Conservation (phyloP, 35 echinoderm and acorn worm species). For the Eucidaris tribuloides region DNA sequence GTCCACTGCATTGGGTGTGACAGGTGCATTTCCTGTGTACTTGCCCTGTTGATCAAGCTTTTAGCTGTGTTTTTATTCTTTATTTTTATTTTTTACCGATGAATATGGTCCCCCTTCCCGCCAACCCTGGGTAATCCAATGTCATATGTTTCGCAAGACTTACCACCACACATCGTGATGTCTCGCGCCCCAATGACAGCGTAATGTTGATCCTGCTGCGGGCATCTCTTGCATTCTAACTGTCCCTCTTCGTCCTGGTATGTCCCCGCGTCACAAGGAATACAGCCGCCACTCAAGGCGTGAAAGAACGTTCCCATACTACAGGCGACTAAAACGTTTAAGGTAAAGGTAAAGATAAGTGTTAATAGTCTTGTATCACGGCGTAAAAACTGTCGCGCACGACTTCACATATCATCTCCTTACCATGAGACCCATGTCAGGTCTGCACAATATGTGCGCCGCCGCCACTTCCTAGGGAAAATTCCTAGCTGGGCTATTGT, state of each 20-base stretch:
- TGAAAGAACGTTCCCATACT: conserved; percentile 84
- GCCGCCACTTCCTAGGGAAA: too few species aligned
- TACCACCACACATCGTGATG: conserved; percentile 86
- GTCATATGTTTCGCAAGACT: not conserved
- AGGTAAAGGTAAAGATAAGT: too few species aligned
- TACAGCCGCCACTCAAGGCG: conserved; percentile 21
- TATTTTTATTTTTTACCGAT: not conserved
- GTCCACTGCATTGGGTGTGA: too few species aligned
- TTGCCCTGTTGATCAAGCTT: too few species aligned
- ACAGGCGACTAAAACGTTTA: conserved; percentile 95
- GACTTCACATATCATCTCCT: too few species aligned
- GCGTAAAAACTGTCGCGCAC: too few species aligned
- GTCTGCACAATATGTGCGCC: too few species aligned
- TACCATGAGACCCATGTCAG: too few species aligned
- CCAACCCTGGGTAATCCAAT: too few species aligned
- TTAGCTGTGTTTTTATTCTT: not conserved
- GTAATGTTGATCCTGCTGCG: conserved; percentile 49
- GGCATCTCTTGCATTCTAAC: conserved; percentile 65
- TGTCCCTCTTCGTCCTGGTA: conserved; percentile 88
- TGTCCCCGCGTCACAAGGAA: conserved; percentile 54
- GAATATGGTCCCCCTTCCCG: not conserved
- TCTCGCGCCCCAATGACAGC: conserved; percentile 70
- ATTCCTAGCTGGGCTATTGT: too few species aligned
- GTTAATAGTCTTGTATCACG: too few species aligned
- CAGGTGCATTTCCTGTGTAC: too few species aligned